Base-by-base conservation (phyloP, 2,888 invertebrate species). In the Limnephilus marmoratus region DNA sequence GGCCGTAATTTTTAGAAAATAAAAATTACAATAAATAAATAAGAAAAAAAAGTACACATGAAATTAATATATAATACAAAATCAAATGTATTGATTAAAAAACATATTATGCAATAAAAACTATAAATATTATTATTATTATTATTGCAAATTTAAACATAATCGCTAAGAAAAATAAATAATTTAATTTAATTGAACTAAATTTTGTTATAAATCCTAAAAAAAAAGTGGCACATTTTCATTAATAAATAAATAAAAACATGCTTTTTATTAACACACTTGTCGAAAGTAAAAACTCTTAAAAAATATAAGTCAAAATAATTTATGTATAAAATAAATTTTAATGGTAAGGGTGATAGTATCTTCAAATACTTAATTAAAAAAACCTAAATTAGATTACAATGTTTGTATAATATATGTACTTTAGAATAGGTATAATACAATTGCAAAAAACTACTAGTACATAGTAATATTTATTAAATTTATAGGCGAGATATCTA, bases 401-500 rank as follows among this genome's bases (percentile, higher is more conserved):
- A 37, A 83, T 24, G 34, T 83, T 83, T 37, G 18, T 83, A 83
- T 83, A 31, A 82, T 82, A 31, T 82, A 31, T 82, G 49, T 81
- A 82, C 7, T 37, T 37, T 83, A 83, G 83, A 83, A 83, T 83
- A 83, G 83, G 34, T 86, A 86, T 45, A 15, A 86, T 86, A 86
- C 86, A 86, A 86, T 86, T 49, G 86, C 86, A 49, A 86, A 86
- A 45, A 24, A 29, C 86, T 86, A 86, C 86, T 45, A 24, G 68
- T 49, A 49, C 49, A 49, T 49, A 49, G 49, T 24, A 18, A 53
- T 53, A 18, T 18, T 53, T 53, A 53, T 53, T n/a, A 68, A 68
- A 68, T 68, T 83, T n/a, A 15, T 86, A 86, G 86, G 86, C 86
- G 29, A 86, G n/a, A 86, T 86, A 45, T 49, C 86, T 86, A 86